These are phyloP conservation scores for Heteromurus nitidus DNA, from an alignment of 2,888 invertebrate genomes.

Conservation along the genomic window DNA sequence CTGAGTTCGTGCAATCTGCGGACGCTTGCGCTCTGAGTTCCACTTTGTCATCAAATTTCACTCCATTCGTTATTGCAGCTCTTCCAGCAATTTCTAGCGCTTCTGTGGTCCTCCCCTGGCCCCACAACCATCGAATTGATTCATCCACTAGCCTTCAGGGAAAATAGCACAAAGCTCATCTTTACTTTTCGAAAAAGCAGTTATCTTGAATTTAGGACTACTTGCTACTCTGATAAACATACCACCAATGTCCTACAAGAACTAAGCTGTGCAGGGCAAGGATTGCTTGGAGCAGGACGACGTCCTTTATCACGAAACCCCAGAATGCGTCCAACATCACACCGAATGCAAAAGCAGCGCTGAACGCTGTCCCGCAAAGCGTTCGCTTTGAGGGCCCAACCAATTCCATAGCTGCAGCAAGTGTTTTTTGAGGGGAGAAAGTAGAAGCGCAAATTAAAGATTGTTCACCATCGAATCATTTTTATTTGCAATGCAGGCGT, in stretches of 20 bases:
- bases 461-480: too few relatives aligned
- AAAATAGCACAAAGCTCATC: not conserved
- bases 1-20: not conserved
- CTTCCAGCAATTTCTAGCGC: conserved; percentile 75
- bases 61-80: conserved; percentile 65
- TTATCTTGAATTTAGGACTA: too few relatives aligned
- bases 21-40: conserved; percentile 16
- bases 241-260: conserved; percentile 84
- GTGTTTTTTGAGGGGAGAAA: too few relatives aligned
- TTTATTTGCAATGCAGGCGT: too few relatives aligned
- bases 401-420: conserved; percentile 83
- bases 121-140: conserved; percentile 92
- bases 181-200: too few relatives aligned
- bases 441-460: too few relatives aligned
- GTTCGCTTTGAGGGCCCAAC: conserved; percentile 88
- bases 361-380: conserved; percentile 86
- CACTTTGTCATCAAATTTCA: conserved; percentile 48
- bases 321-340: conserved; percentile 83
- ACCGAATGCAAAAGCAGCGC: conserved; percentile 86
- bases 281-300: conserved; percentile 82
- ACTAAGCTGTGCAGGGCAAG: conserved; percentile 86
- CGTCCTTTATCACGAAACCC: conserved; percentile 83
- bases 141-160: conserved; percentile 89
- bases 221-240: too few relatives aligned
- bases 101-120: conserved; percentile 84